Evolutionary conservation across 2,888 invertebrate genomes (phyloP).

Genomic region (Ochropacha duplaris): DNA sequence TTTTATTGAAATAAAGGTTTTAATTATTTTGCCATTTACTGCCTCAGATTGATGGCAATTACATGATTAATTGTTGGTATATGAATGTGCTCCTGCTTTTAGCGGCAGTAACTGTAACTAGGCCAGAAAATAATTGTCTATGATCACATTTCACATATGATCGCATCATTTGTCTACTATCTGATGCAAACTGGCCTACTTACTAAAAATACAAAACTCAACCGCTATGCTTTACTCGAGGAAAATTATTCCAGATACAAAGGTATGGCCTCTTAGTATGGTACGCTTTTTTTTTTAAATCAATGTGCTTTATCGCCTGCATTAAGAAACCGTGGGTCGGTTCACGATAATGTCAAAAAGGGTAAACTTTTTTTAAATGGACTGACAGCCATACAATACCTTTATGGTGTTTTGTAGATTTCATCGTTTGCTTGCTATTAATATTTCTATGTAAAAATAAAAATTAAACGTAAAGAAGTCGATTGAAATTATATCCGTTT

Average conservation of each 20-base stretch:
- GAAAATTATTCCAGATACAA: slow-evolving; percentile 13
- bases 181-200: slow-evolving; percentile 53
- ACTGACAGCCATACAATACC: slow-evolving; percentile 26
- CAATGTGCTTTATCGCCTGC: too few species aligned
- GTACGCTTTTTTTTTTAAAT: slow-evolving; percentile 16
- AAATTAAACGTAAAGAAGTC: too few species aligned
- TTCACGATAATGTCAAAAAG: slow-evolving; percentile 9
- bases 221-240: slow-evolving; percentile 16
- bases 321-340: background rate
- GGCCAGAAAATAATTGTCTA: slow-evolving; percentile 46
- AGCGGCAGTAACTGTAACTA: slow-evolving; percentile 20
- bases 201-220: slow-evolving; percentile 47
- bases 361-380: slow-evolving; percentile 26
- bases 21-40: too few species aligned
- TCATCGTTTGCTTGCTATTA: too few species aligned
- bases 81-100: background rate
- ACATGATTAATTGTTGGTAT: background rate
- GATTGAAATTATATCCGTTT: background rate
- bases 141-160: slow-evolving; percentile 50
- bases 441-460: too few species aligned
- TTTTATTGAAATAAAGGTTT: too few species aligned
- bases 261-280: slow-evolving; percentile 15
- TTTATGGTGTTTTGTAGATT: background rate
- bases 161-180: slow-evolving; percentile 43
- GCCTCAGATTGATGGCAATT: background rate